A percentile compares a stretch with the other conserved stretches of the same genome.
Conservation (phyloP, 2,888 invertebrate genomes). For the Dasysyrphus albostriatus region DNA sequence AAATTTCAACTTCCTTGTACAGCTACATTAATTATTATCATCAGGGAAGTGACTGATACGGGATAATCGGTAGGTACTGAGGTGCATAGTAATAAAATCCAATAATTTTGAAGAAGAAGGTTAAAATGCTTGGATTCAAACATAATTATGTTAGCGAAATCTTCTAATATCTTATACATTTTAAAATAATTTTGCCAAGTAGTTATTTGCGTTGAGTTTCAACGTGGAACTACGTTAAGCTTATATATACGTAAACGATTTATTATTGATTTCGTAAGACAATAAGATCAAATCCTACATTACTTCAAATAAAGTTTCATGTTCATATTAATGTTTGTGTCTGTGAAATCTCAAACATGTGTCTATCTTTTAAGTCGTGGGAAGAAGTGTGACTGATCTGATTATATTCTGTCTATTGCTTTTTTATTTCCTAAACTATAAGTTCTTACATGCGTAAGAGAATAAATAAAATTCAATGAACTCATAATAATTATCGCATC, state of each 20-base stretch:
- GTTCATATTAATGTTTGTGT: background rate
- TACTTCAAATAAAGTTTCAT: background rate
- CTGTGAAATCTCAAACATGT: constrained; percentile 14
- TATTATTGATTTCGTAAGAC: background rate
- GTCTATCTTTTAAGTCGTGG: background rate
- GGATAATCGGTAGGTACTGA: no score
- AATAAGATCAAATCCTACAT: background rate
- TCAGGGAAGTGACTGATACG: no score
- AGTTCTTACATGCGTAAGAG: background rate
- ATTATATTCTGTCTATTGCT: background rate
- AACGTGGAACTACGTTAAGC: no score
- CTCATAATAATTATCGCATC: constrained; percentile 18
- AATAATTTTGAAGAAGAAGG: no score
- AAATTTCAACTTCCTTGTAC: no score
- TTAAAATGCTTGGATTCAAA: no score
- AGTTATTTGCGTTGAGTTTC: no score
- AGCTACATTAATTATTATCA: no score
- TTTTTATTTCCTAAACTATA: background rate
- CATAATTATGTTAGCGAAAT: no score
- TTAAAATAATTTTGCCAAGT: no score
- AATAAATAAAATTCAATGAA: constrained; percentile 35
- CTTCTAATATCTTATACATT: no score
- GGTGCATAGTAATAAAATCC: no score
- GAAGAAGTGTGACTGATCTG: constrained; percentile 16
- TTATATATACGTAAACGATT: background rate